These are phyloP conservation scores for Ptilonorhynchus violaceus DNA, from an alignment of 2,113 vertebrate genomes.

Conservation along the genomic window DNA sequence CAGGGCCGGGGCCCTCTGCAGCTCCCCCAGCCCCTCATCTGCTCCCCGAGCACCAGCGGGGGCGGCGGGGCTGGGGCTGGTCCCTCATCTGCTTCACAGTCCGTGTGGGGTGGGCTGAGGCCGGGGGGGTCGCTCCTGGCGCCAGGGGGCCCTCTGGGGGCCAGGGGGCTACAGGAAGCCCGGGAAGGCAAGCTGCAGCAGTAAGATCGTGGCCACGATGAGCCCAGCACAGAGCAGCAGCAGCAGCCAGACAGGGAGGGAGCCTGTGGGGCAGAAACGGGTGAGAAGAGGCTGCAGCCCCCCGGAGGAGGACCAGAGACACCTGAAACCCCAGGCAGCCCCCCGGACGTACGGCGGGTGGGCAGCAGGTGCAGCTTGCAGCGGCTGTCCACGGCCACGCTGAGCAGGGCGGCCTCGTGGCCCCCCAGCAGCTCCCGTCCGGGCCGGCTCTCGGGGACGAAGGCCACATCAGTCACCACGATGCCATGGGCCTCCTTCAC, in stretches of 20 bases:
- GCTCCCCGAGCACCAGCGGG: not conserved
- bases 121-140: not conserved
- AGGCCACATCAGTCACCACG: slow-evolving; percentile 91
- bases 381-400: slow-evolving; percentile 93
- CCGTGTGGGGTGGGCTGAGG: not conserved
- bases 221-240: slow-evolving; percentile 83
- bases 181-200: slow-evolving; percentile 86
- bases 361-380: slow-evolving; percentile 87
- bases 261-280: slow-evolving; percentile 59
- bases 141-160: accelerated
- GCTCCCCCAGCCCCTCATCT: accelerated
- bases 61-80: not conserved
- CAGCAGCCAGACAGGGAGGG: slow-evolving; percentile 88
- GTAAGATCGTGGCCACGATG: slow-evolving; percentile 77
- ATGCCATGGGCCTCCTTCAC: slow-evolving; percentile 92
- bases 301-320: not conserved
- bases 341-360: slow-evolving; percentile 78
- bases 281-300: not conserved
- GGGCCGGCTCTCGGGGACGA: slow-evolving; percentile 78
- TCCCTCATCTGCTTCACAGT: slow-evolving; percentile 1
- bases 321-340: accelerated
- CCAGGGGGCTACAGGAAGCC: slow-evolving; percentile 76
- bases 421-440: slow-evolving; percentile 77
- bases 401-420: slow-evolving; percentile 87
- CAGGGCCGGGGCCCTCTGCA: accelerated